Percentiles rank a stretch among this genome's conserved stretches.
Evolutionary conservation across 2,888 invertebrate genomes (phyloP).

Genomic region (Tribolium freemani): DNA sequence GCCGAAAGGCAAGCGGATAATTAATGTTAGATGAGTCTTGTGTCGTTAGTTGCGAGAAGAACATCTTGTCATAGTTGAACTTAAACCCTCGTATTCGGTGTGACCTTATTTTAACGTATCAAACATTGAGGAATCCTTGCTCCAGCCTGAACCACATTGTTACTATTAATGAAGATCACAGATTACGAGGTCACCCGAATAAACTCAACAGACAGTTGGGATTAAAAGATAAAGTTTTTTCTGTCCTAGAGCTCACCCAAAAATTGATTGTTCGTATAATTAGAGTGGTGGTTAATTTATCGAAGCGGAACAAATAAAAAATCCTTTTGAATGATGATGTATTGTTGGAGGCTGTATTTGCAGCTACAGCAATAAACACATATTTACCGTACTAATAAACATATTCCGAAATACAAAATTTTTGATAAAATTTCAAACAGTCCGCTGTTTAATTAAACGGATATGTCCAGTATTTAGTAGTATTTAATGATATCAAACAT

Average conservation of each 20-base stretch:
- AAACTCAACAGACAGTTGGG: background rate
- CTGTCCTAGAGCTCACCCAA: background rate
- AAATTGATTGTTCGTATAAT: background rate
- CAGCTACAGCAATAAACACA: no score
- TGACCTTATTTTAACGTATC: background rate
- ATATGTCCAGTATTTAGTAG: no score
- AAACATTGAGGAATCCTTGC: background rate
- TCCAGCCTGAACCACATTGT: background rate
- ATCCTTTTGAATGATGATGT: no score
- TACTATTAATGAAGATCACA: background rate
- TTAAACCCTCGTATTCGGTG: background rate
- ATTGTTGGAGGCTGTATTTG: no score
- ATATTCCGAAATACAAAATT: no score
- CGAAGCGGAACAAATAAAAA: no score
- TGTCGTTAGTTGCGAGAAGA: background rate
- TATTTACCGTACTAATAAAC: no score
- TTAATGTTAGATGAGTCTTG: background rate
- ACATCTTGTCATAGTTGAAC: background rate
- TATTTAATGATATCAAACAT: no score
- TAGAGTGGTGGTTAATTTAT: background rate
- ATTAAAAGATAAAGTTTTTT: background rate
- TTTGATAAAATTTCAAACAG: no score
- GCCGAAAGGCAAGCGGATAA: background rate
- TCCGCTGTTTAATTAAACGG: no score
- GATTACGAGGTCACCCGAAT: background rate